These are phyloP conservation scores for Zosterops lateralis DNA, from an alignment of 2,113 vertebrate genomes.

Conservation along the genomic window DNA sequence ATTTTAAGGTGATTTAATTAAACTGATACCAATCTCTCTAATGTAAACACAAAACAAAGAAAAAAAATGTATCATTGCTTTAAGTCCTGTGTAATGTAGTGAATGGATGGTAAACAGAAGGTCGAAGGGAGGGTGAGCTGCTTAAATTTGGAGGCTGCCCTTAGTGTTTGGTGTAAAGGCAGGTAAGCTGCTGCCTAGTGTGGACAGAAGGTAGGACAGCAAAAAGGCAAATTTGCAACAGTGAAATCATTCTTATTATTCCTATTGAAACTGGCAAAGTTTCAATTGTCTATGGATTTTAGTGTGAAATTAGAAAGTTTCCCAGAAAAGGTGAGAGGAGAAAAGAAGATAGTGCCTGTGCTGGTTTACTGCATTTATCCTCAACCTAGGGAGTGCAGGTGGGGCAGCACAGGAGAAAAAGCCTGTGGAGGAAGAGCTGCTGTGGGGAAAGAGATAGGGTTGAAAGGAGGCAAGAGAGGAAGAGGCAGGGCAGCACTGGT, in stretches of 20 bases:
- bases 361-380: neutral
- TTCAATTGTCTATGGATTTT: neutral
- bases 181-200: neutral
- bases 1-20: conserved; percentile 24
- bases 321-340: neutral
- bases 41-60: conserved; percentile 23
- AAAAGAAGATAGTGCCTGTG: neutral
- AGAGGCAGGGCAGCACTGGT: neutral
- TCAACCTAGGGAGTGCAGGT: neutral
- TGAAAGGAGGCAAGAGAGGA: neutral
- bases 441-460: neutral
- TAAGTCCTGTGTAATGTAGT: neutral
- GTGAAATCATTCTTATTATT: neutral
- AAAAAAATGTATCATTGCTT: neutral
- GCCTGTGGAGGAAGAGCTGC: neutral
- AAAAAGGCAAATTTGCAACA: neutral
- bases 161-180: neutral
- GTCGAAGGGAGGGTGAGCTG: neutral
- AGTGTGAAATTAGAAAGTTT: neutral
- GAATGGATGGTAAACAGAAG: neutral
- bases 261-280: neutral
- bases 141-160: neutral
- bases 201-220: neutral
- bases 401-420: neutral
- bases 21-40: conserved; percentile 30